phyloP scores from a whole-genome alignment of 92 coral and sea anemone species.

The Isaurus tuberculatus region DNA sequence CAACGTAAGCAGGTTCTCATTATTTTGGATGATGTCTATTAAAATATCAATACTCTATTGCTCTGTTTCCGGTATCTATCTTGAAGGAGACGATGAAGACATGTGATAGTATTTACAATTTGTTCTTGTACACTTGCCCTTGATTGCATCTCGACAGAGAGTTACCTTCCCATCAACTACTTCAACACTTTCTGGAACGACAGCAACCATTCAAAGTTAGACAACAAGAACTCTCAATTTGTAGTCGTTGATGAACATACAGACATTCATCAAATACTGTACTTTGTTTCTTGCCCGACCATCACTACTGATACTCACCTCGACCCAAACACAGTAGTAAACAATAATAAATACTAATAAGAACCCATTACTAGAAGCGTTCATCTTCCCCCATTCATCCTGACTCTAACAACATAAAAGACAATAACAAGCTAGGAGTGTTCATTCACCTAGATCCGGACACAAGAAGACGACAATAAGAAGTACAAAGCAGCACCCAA shows the following conservation, averaged over 20 bases:
- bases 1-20: background rate
- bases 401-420: too few relatives aligned
- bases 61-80: constrained; percentile 11
- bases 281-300: background rate
- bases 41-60: constrained; percentile 33
- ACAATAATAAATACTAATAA: too few relatives aligned
- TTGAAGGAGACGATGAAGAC: constrained; percentile 44
- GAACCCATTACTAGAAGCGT: too few relatives aligned
- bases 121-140: constrained; percentile 95
- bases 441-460: too few relatives aligned
- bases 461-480: too few relatives aligned
- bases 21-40: background rate
- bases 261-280: background rate
- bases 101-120: constrained; percentile 95
- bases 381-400: too few relatives aligned
- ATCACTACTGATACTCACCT: too few relatives aligned
- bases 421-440: too few relatives aligned
- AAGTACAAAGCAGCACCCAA: too few relatives aligned
- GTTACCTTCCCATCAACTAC: constrained; percentile 96
- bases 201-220: background rate
- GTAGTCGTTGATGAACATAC: background rate
- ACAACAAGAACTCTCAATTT: background rate
- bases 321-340: too few relatives aligned
- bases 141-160: constrained; percentile 92
- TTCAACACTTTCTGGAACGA: constrained; percentile 87